These are phyloP conservation scores for Pachyramphus minor DNA, from an alignment of 2,113 vertebrate species.

Conservation along the genomic window DNA sequence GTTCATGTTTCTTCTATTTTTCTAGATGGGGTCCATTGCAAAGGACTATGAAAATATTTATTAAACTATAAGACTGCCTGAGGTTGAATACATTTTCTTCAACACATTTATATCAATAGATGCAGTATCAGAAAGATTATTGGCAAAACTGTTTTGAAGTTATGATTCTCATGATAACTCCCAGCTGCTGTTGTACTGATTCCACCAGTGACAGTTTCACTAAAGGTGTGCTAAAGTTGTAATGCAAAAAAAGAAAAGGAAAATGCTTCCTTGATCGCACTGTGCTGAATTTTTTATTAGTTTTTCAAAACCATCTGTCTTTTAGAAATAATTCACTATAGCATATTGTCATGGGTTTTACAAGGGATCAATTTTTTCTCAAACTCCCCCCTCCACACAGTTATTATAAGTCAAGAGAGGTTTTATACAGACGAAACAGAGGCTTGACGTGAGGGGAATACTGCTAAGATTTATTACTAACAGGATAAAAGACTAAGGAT, in stretches of 20 bases:
- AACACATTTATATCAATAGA: background rate
- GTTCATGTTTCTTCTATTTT: background rate
- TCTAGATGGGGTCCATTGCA: background rate
- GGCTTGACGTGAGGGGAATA: too few species aligned
- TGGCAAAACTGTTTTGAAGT: background rate
- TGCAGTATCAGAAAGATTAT: background rate
- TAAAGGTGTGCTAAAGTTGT: background rate
- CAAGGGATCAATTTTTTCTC: too few species aligned
- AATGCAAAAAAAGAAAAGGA: background rate
- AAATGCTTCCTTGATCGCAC: background rate
- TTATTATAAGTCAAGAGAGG: too few species aligned
- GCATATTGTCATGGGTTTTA: too few species aligned
- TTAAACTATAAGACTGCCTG: background rate
- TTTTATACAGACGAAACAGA: too few species aligned
- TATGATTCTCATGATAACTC: slow-evolving; percentile 44
- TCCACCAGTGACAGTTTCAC: background rate
- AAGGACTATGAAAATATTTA: slow-evolving; percentile 28
- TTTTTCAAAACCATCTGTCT: background rate
- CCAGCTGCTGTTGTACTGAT: background rate
- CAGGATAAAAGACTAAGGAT: too few species aligned
- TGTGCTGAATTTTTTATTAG: background rate
- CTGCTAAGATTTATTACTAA: too few species aligned
- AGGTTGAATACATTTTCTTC: background rate
- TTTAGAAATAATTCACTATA: background rate
- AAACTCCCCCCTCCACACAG: too few species aligned